Conservation (phyloP, 2,113 vertebrate species). For the Sigmodon hispidus region DNA sequence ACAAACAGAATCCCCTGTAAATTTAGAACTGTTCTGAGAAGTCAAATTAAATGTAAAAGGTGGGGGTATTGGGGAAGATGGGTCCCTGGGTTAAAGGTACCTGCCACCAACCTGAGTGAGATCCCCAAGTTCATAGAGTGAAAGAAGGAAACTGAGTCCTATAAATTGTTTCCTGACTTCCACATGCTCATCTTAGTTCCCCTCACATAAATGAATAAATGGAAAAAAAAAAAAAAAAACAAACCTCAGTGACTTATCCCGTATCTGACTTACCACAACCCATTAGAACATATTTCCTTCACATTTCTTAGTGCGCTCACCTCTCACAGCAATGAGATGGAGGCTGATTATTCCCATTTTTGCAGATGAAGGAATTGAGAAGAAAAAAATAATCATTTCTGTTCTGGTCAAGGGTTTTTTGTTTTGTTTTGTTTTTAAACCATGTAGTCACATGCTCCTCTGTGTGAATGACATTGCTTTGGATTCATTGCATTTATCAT, state of each 20-base stretch:
- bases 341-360: not conserved
- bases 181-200: not conserved
- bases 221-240: too few species aligned
- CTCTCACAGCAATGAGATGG: not conserved
- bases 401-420: not conserved
- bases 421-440: too few species aligned
- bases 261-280: not conserved
- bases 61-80: rapidly evolving
- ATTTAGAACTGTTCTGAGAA: not conserved
- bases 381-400: not conserved
- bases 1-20: not conserved
- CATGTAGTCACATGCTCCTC: not conserved
- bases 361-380: not conserved
- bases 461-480: not conserved
- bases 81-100: not conserved
- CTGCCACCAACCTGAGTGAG: not conserved
- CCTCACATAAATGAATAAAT: too few species aligned
- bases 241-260: not conserved
- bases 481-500: not conserved
- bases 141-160: not conserved
- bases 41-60: not conserved
- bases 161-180: not conserved
- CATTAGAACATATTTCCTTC: not conserved
- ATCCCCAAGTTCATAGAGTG: not conserved
- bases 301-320: not conserved